Base-by-base conservation (phyloP, 2,113 vertebrate species). In the Salvelinus namaycush region DNA sequence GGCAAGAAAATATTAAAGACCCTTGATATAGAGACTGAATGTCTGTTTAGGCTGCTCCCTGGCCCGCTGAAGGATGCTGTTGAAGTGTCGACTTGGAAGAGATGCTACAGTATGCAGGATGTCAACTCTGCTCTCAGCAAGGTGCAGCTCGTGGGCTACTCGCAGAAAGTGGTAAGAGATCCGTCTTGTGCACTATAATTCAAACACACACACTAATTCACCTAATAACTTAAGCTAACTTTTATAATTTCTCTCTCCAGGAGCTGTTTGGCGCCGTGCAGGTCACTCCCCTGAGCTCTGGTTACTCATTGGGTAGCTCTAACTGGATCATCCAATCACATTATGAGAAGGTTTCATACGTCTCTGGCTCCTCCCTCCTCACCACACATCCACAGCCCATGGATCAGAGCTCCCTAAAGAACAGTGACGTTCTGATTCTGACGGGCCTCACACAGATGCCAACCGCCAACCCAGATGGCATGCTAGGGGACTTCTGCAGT, bases 401-500 rank as follows among this genome's bases (percentile, higher is more conserved):
- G 98, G 98, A 99, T 87, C 97, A 99, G 76, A 95, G 96, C 60
- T 96, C 98, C 31, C 93, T 99, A 13, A 99, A 98, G 90, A 99
- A 97, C 79, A 98, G 98, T 0, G 97, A 99, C 0, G 96, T 99
- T 60, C 95, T 99, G 29, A 93, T 99, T 80, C 93, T 99, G 82
- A 98, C 97, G 0, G 97, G 98, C 20, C 97, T 99, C 48, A 99
- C 98, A 0, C 98, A 99, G 81, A 99, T 99, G 87, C 98, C 98
- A 60, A 99, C 97, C 0, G 98, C 97, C 29, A 99, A 99, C 90
- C 98, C 98, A 0, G 98, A 99, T 0, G 96, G 97, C 87, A 99
- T 99, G 98, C 95, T 99, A 86, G 98, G 97, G 67, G 98, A 99
- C 84, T 99, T 99, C 93, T 99, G 97, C 95, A 99, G 96, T 91